phyloP scores from a whole-genome alignment of 2,888 invertebrate species.

The Sympetrum striolatum region DNA sequence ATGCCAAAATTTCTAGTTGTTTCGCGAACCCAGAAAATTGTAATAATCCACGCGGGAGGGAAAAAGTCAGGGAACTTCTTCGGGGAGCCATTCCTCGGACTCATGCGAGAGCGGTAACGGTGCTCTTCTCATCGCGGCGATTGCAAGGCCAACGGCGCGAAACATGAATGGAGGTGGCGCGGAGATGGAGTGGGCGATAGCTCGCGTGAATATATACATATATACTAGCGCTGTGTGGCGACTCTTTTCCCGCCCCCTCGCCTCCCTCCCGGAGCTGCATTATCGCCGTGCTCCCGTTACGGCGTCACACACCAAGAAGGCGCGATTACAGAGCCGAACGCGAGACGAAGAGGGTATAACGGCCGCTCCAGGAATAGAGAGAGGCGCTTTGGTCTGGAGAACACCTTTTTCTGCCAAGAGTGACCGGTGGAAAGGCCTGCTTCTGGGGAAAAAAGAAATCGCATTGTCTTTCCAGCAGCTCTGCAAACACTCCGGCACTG shows the following conservation, averaged over 20 bases:
- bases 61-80: too few species aligned
- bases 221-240: background rate
- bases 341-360: background rate
- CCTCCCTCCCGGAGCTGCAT: background rate
- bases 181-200: background rate
- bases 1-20: too few species aligned
- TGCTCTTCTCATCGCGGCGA: background rate
- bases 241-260: too few species aligned
- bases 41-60: too few species aligned
- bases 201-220: background rate
- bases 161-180: background rate
- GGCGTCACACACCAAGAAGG: conserved; percentile 3
- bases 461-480: too few species aligned
- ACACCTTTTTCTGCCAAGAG: background rate
- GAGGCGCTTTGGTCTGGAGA: background rate
- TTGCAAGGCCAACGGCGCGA: background rate
- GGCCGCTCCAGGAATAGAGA: too few species aligned
- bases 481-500: too few species aligned
- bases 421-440: background rate
- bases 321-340: background rate
- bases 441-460: too few species aligned
- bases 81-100: too few species aligned
- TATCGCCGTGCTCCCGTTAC: conserved; percentile 21
- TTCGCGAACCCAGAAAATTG: too few species aligned
- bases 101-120: background rate